These are phyloP conservation scores for Trichosurus vulpecula DNA, from an alignment of 2,797 vertebrate species.

Conservation along the genomic window DNA sequence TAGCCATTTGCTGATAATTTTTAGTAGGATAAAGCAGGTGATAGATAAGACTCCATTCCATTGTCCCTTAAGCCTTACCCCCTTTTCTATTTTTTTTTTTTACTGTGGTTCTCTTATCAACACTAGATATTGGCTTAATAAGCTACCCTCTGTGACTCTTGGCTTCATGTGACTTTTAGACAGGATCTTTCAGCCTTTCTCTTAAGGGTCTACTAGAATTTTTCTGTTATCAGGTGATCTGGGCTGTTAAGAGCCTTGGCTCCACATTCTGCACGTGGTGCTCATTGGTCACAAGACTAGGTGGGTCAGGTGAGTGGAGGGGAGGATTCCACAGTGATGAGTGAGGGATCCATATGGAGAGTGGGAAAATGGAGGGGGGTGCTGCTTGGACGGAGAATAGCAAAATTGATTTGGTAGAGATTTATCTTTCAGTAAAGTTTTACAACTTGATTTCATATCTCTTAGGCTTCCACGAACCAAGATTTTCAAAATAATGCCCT, in stretches of 20 bases:
- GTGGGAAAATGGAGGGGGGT: not conserved
- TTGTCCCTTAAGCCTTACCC: not conserved
- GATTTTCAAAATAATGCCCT: not conserved
- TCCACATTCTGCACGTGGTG: not conserved
- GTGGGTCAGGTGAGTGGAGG: not conserved
- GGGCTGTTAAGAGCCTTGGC: not conserved
- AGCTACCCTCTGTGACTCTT: not conserved
- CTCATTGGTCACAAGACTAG: not conserved
- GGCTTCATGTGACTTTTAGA: not conserved
- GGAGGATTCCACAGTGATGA: not conserved
- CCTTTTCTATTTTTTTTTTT: not conserved
- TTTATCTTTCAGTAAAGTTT: not conserved
- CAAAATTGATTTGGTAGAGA: not conserved
- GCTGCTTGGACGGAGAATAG: not conserved
- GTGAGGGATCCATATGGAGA: not conserved
- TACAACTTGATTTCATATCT: not conserved
- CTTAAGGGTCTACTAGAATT: not conserved
- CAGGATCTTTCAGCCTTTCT: not conserved
- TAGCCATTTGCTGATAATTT: not conserved
- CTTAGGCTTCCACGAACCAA: not conserved
- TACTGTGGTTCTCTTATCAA: not conserved
- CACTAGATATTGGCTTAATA: not conserved
- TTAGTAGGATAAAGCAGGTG: not conserved
- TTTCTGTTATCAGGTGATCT: not conserved
- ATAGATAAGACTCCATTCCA: not conserved